A percentile compares a stretch with the other conserved stretches of the same genome.
Conservation (phyloP, 2,888 invertebrate species). For the Ommatoiulus sabulosus region DNA sequence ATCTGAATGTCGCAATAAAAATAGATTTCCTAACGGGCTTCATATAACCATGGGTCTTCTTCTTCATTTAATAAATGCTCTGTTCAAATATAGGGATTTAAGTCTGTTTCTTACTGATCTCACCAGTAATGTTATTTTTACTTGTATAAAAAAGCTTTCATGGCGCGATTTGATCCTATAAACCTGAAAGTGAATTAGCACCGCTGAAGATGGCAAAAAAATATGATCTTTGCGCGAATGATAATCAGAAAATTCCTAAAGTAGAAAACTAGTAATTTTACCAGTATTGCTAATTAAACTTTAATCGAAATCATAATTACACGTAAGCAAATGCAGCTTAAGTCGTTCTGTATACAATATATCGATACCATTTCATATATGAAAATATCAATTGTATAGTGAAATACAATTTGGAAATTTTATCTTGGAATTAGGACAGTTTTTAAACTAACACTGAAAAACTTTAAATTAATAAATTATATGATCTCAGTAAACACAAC, state of each 20-base stretch:
- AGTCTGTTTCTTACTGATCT: neutral
- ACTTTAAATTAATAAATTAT: too few relatives aligned
- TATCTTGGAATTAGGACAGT: too few relatives aligned
- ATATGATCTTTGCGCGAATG: too few relatives aligned
- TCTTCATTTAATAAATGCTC: conserved; percentile 43
- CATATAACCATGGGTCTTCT: neutral
- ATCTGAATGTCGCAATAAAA: conserved; percentile 24
- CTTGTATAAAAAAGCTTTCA: neutral
- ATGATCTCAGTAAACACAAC: too few relatives aligned
- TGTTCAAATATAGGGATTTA: conserved; percentile 7
- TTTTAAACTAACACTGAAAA: too few relatives aligned
- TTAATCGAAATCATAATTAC: too few relatives aligned
- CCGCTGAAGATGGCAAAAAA: neutral
- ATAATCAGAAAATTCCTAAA: neutral
- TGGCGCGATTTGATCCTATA: conserved; percentile 9
- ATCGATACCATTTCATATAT: too few relatives aligned
- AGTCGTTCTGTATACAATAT: too few relatives aligned
- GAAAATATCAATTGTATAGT: too few relatives aligned
- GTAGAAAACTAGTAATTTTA: neutral
- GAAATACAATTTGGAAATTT: too few relatives aligned
- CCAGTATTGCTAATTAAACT: too few relatives aligned
- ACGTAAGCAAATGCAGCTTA: too few relatives aligned
- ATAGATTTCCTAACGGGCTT: conserved; percentile 37
- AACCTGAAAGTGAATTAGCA: neutral
- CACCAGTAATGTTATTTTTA: neutral